Conservation (phyloP, 2,888 invertebrate genomes). For the Embidobia sp. region DNA sequence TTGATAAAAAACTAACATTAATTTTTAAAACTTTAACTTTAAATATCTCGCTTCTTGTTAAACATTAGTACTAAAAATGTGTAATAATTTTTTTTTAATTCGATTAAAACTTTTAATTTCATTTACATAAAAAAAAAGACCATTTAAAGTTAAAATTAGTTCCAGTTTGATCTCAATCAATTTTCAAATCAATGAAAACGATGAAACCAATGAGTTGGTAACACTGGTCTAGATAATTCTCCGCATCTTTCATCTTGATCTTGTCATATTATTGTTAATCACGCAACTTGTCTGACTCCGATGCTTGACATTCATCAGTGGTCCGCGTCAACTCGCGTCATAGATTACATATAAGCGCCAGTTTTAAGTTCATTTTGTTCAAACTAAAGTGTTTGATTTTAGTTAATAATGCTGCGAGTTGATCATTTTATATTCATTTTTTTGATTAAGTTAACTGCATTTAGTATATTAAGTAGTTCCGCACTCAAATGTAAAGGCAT, state of each 20-base stretch:
- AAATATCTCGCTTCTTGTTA: too few relatives aligned
- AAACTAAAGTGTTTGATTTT: too few relatives aligned
- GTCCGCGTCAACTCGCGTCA: background rate
- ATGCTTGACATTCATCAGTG: conserved; percentile 4
- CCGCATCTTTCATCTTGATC: conserved; percentile 8
- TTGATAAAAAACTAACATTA: too few relatives aligned
- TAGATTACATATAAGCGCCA: background rate
- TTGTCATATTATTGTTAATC: conserved; percentile 6
- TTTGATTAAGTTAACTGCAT: background rate
- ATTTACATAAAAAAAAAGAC: background rate
- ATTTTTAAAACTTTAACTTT: too few relatives aligned
- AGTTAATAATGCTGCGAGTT: background rate
- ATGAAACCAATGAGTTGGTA: conserved; percentile 3
- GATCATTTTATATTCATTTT: background rate
- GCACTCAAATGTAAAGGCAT: conserved; percentile 83
- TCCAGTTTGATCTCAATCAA: background rate
- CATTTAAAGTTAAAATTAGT: background rate
- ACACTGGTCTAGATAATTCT: background rate
- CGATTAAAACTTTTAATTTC: too few relatives aligned
- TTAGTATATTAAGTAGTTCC: background rate
- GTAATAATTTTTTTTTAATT: too few relatives aligned
- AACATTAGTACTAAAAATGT: too few relatives aligned
- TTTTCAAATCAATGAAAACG: background rate
- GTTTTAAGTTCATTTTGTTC: too few relatives aligned
- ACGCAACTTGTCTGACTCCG: too few relatives aligned